Evolutionary conservation across 1,140 invertebrate species (phyloP).

Genomic region (Ceratoteleas bidentatus): DNA sequence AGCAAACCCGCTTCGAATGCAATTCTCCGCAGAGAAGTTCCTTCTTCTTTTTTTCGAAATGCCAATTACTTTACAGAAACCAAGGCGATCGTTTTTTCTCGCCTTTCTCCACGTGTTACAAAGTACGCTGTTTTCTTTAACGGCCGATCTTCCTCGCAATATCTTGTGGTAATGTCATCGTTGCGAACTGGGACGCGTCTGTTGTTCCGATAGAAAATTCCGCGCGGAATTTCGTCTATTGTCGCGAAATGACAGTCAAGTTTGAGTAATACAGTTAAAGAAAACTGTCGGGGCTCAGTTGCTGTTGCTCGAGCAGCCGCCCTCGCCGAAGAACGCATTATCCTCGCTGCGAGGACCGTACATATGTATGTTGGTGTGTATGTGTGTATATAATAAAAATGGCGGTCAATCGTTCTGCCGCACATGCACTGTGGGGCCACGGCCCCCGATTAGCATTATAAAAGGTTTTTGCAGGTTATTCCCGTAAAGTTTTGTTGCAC

Average conservation of each 20-base stretch:
- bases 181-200: too few species aligned
- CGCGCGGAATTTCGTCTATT: neutral
- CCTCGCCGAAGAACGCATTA: slow-evolving; percentile 33
- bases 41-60: neutral
- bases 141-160: too few species aligned
- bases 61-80: neutral
- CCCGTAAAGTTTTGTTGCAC: slow-evolving; percentile 64
- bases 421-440: slow-evolving; percentile 41
- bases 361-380: slow-evolving; percentile 10
- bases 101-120: too few species aligned
- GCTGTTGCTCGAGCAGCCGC: slow-evolving; percentile 14
- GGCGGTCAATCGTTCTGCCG: slow-evolving; percentile 53
- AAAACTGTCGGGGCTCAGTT: slow-evolving; percentile 1
- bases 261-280: slow-evolving; percentile 22
- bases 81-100: too few species aligned
- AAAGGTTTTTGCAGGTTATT: slow-evolving; percentile 60
- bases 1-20: too few species aligned
- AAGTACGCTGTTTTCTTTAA: too few species aligned
- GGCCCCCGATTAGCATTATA: slow-evolving; percentile 59
- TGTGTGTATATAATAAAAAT: slow-evolving; percentile 60
- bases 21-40: neutral
- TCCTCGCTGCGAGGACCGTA: slow-evolving; percentile 12
- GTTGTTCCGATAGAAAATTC: neutral
- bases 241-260: slow-evolving; percentile 3
- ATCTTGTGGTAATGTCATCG: too few species aligned